Percentiles rank a stretch among this genome's conserved stretches.
Conservation (phyloP, 1,140 invertebrate genomes). For the Calliopsis andreniformis region DNA sequence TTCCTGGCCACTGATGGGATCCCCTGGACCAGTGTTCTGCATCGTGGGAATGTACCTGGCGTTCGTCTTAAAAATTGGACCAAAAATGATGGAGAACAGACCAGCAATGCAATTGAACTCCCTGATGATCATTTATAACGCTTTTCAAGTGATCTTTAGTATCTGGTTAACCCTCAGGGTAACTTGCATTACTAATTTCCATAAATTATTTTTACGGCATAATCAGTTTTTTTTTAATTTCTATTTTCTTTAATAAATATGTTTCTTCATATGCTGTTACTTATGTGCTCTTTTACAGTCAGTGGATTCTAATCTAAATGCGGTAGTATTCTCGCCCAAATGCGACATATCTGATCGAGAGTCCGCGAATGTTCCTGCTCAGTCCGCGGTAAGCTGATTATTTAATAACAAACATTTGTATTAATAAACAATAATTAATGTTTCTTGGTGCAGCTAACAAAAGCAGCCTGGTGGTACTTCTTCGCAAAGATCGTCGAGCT, state of each 20-base stretch:
- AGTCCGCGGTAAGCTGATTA: conserved; percentile 61
- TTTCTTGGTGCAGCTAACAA: conserved; percentile 72
- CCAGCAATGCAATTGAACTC: conserved; percentile 85
- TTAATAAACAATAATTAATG: no score
- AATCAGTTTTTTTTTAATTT: no score
- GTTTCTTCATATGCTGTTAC: no score
- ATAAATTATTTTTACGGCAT: neutral
- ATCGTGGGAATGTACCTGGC: conserved; percentile 85
- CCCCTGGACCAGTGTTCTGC: conserved; percentile 85
- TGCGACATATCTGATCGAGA: neutral
- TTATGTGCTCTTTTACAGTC: conserved; percentile 50
- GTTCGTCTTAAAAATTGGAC: conserved; percentile 87
- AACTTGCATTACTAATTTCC: conserved; percentile 60
- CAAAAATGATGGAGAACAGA: conserved; percentile 86
- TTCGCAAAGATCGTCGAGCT: conserved; percentile 85
- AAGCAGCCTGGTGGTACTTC: conserved; percentile 83
- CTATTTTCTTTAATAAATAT: neutral
- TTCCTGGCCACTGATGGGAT: conserved; percentile 88
- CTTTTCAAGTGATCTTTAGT: conserved; percentile 86
- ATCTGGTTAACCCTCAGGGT: conserved; percentile 84
- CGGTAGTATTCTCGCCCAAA: conserved; percentile 26
- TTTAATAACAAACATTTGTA: no score
- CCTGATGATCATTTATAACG: conserved; percentile 87
- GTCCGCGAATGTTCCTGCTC: conserved; percentile 27
- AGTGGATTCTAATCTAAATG: conserved; percentile 42